Evolutionary conservation across 2,113 vertebrate species (phyloP).

Genomic region (Equus quagga): DNA sequence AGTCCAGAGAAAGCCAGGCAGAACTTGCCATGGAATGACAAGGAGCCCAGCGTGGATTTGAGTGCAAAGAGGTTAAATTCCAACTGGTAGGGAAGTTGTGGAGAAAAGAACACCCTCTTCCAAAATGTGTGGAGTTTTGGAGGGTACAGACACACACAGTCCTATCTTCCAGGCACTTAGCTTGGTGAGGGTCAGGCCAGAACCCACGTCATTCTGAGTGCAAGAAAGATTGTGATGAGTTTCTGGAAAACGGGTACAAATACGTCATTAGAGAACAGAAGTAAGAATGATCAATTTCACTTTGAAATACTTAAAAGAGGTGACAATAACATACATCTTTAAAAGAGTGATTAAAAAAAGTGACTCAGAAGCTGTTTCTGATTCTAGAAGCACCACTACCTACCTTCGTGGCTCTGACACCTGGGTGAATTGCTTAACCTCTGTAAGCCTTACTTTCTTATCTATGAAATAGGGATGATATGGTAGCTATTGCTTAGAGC

Average conservation of each 20-base stretch:
- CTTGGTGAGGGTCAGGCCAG: not conserved
- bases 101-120: not conserved
- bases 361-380: not conserved
- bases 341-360: constrained; percentile 29
- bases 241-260: not conserved
- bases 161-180: not conserved
- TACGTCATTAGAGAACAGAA: not conserved
- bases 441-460: not conserved
- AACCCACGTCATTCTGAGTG: not conserved
- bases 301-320: not conserved
- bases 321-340: not conserved
- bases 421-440: constrained; percentile 28
- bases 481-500: constrained; percentile 9
- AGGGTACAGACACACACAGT: rapidly evolving
- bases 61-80: not conserved
- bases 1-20: not conserved
- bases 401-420: not conserved
- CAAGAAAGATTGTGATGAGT: not conserved
- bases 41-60: not conserved
- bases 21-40: not conserved
- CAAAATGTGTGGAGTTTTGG: not conserved
- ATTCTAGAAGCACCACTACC: not conserved
- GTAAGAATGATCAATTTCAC: not conserved
- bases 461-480: constrained; percentile 52
- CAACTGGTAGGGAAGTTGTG: not conserved